Conservation (phyloP, 2,113 vertebrate species). For the Dromaius novaehollandiae region DNA sequence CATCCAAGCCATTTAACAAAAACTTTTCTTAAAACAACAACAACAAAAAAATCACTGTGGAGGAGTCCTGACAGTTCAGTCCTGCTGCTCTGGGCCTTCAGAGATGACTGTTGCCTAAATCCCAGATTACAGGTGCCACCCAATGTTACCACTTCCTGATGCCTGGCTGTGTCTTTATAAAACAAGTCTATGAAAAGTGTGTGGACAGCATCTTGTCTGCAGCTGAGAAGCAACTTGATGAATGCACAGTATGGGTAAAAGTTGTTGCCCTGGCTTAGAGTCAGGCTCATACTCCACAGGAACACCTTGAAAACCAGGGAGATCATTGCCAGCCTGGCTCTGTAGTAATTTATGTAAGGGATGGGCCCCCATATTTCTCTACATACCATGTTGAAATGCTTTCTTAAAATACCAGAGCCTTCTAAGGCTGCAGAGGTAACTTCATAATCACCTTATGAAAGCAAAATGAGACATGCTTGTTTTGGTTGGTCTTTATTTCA, state of each 20-base stretch:
- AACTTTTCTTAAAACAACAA: not conserved
- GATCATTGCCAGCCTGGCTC: not conserved
- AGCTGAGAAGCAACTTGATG: not conserved
- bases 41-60: not conserved
- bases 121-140: not conserved
- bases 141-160: not conserved
- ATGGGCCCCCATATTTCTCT: too few species aligned
- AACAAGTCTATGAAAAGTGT: not conserved
- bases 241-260: not conserved
- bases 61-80: not conserved
- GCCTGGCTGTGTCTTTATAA: not conserved
- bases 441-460: too few species aligned
- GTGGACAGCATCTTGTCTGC: not conserved
- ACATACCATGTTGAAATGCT: too few species aligned
- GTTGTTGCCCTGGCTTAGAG: not conserved
- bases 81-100: not conserved
- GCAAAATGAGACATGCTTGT: too few species aligned
- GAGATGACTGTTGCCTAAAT: not conserved
- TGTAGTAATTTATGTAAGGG: not conserved
- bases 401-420: too few species aligned
- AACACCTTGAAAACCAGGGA: not conserved
- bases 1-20: not conserved
- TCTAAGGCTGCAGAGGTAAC: too few species aligned
- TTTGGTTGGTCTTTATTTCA: too few species aligned
- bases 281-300: not conserved